These are phyloP conservation scores for Sceloporus undulatus DNA, from an alignment of 2,113 vertebrate species.

Conservation along the genomic window DNA sequence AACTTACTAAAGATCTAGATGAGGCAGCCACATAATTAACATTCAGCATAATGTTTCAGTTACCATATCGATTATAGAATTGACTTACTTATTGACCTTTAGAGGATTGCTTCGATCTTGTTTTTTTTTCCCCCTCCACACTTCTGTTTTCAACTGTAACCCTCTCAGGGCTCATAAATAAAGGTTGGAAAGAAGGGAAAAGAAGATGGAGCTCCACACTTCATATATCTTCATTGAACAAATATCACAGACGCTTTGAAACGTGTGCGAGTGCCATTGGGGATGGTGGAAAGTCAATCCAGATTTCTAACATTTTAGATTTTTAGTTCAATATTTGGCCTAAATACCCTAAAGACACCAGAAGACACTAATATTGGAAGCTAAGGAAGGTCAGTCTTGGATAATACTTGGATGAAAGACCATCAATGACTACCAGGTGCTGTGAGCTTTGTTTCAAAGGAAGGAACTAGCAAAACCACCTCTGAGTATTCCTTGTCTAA, in stretches of 20 bases:
- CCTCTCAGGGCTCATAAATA: background rate
- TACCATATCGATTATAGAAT: constrained; percentile 49
- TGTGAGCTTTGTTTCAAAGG: no score
- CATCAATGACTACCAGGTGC: no score
- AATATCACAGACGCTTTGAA: background rate
- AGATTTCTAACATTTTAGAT: background rate
- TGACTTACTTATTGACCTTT: constrained; percentile 52
- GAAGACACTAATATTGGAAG: background rate
- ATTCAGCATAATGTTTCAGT: constrained; percentile 1
- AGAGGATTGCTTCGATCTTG: constrained; percentile 20
- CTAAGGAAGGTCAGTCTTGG: background rate
- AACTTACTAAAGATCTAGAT: background rate
- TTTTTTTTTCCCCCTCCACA: background rate
- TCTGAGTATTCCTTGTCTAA: background rate
- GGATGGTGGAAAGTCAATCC: background rate
- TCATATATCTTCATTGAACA: background rate
- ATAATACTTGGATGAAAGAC: no score
- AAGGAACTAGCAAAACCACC: no score
- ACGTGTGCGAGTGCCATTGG: background rate
- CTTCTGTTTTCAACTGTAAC: background rate
- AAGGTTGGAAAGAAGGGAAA: background rate
- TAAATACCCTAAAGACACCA: background rate
- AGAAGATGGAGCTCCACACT: background rate
- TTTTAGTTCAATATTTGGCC: background rate
- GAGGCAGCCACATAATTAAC: background rate